These are phyloP conservation scores for Tinamus major DNA, from an alignment of 2,797 vertebrate genomes.

Conservation along the genomic window DNA sequence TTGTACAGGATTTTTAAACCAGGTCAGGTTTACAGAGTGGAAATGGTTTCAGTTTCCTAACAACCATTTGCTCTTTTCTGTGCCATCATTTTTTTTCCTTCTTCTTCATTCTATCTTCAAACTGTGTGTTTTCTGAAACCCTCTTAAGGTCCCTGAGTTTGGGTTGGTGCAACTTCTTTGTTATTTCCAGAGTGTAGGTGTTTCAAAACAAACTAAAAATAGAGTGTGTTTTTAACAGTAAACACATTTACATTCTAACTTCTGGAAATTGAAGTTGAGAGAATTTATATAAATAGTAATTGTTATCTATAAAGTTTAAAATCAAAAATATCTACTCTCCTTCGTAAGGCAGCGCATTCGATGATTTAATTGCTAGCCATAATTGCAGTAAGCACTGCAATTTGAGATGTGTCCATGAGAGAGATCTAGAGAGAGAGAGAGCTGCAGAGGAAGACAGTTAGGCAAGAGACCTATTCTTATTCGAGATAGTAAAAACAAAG, in stretches of 20 bases:
- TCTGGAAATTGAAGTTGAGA: not conserved
- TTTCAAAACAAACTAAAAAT: conserved; percentile 15
- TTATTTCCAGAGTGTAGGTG: not conserved
- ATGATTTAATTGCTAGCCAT: not conserved
- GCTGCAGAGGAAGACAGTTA: not conserved
- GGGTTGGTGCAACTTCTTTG: not conserved
- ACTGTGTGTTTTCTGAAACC: not conserved
- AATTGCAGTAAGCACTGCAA: not conserved
- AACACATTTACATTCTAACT: not conserved
- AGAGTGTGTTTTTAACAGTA: not conserved
- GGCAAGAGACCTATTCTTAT: too few relatives aligned
- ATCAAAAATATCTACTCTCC: not conserved
- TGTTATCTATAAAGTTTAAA: not conserved
- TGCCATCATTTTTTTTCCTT: not conserved
- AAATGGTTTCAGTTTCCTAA: not conserved
- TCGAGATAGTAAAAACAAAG: not conserved
- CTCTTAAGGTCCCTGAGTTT: not conserved
- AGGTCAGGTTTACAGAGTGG: not conserved
- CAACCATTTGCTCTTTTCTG: not conserved
- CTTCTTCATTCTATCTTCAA: not conserved
- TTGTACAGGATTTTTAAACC: not conserved
- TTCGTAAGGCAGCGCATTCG: not conserved
- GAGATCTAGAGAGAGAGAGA: not conserved
- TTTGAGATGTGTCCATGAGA: not conserved
- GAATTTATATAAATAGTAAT: conserved; percentile 1